Evolutionary conservation across 2,888 invertebrate genomes (phyloP), one percentile per base, ranked within the genome.

Genomic region (Anarsia innoxiella): DNA sequence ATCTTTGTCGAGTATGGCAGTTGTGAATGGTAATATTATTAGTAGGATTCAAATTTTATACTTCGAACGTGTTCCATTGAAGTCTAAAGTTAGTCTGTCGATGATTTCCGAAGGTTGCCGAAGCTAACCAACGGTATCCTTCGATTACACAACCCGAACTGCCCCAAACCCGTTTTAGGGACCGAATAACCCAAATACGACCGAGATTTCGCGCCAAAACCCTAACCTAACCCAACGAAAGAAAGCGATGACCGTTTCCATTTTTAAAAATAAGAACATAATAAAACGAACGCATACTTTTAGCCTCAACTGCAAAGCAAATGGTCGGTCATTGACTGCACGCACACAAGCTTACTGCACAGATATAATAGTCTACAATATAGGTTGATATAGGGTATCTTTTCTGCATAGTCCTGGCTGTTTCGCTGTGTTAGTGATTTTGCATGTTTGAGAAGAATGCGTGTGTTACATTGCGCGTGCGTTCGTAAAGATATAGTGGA

Each of bases 281-380:
- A 82, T 82, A 83, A 80, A 82, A 77, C 72, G 75, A 74, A 75
- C 82, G 84, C 82, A 83, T 80, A 82, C 84, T 82, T 83, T 83
- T 82, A 83, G 83, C 79, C 74, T 75, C 80, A 77, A 78, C 74
- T 69, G 75, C 78, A 74, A n/a, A 76, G 82, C 79, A 79, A 80
- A 80, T 82, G 80, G 72, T 71, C 72, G 83, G 80, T 82, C 83
- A 71, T 70, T 73, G 80, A 76, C 70, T 71, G 68, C 66, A 72
- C 79, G 66, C 75, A 61, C 58, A 72, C 73, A 64, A 58, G 53
- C 49, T 45, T 44, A 47, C 46, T 50, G 60, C 68, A 68, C 67
- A 63, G 49, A 40, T 41, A 48, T 41, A 39, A 48, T 38, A 39
- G 32, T 23, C 23, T 34, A 37, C 37, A 34, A 33, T 42, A 42